Evolutionary conservation across 2,888 invertebrate genomes (phyloP), one percentile per base, ranked within the genome.

Genomic region (Noctua janthe): DNA sequence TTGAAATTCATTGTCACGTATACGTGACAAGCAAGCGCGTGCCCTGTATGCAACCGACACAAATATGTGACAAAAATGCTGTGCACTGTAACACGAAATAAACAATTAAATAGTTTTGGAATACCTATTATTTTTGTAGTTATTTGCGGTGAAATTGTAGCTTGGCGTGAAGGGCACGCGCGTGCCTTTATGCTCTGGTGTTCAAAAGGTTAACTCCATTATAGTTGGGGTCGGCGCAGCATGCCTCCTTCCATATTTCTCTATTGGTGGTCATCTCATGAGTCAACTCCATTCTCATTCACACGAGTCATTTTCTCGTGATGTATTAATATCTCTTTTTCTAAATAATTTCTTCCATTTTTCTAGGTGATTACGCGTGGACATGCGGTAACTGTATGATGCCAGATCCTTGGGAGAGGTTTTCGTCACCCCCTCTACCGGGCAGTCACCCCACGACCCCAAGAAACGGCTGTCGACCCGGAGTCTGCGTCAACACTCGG

Each of bases 391-490:
- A 80, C 80, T 96, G 95, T 87, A 92, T 94, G 93, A 89, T 94
- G 88, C 93, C 94, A 1, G 96, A 96, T 0, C 91, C 93, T 0
- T 97, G 96, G 96, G 97, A 96, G 0, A 89, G 91, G 23, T 95
- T 94, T 82, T 91, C 95, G 0, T 82, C 94, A 1, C 94, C 95
- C 0, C 94, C 94, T 0, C 70, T 94, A 47, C 93, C 94, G 3
- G 94, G 93, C 20, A 95, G 94, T 74, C 93, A 93, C 80, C 95
- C 95, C 4, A 92, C 90, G 76, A 95, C 96, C 0, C 96, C 96
- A 2, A 90, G 96, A 5, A 96, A 95, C 85, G 96, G 96, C n/a
- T 96, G 95, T 87, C 91, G 95, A 64, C 95, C 96, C 0, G 95
- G 95, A 23, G 89, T 91, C n/a, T 96, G 95, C 88, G 93, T 92